Evolutionary conservation across 2,113 vertebrate species (phyloP), one percentile per base, ranked within the genome.

Genomic region (Gobius niger): DNA sequence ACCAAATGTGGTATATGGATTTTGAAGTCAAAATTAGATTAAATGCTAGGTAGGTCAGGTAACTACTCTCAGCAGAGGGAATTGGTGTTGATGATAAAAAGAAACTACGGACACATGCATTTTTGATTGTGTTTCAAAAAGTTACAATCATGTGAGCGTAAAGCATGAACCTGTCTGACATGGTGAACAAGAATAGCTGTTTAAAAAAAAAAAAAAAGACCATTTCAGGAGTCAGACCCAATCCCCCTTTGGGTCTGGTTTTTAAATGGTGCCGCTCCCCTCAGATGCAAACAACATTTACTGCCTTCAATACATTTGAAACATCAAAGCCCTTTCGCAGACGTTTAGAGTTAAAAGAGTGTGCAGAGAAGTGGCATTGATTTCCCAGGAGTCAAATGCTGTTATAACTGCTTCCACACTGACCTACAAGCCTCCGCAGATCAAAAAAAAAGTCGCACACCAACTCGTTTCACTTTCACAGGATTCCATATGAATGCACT

Each of bases 301-400:
- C 62, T 44, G 42, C 42, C 49, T 63, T 50, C 1, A 71, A 74
- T 60, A 56, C 56, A 7, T 50, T 15, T 44, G 18, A 24, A 64
- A 65, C 66, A 78, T 87, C 72, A 80, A 78, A 83, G 67, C 52
- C 59, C n/a, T 44, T 59, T 34, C 57, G 53, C n/a, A 9, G 60
- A 68, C 62, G 42, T 65, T 61, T 52, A 34, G 47, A 72, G 68
- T 64, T 73, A 68, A 73, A 81, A 65, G 54, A 64, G 40, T 67
- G 46, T 42, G 24, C 59, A 68, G 64, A 44, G 68, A 40, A 65
- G 65, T 50, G 46, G 4, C 63, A 82, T 66, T 76, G 78, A 82
- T 82, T 82, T 80, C 74, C 71, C 67, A 70, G 71, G 77, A 40
- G 62, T 47, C 54, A 73, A 68, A 79, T 85, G 59, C 64, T 67